Evolutionary conservation across 2,888 invertebrate species (phyloP).

Genomic region (Beris morrisii): DNA sequence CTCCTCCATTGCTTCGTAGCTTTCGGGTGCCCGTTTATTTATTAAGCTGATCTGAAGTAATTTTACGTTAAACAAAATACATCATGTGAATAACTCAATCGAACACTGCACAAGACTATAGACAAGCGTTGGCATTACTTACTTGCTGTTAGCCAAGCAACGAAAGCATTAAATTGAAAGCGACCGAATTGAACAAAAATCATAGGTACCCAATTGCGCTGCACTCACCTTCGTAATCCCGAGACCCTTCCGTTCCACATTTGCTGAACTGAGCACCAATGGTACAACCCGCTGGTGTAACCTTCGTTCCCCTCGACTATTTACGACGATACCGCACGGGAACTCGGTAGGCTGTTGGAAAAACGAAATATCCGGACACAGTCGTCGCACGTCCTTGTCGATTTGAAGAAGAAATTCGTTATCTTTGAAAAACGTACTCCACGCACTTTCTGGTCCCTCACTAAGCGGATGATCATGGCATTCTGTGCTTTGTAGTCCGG

Average conservation of each 20-base stretch:
- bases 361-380: constrained; percentile 96
- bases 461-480: constrained; percentile 84
- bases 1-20: constrained; percentile 82
- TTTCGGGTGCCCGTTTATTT: constrained; percentile 74
- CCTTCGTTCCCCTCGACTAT: constrained; percentile 78
- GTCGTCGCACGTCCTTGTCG: constrained; percentile 92
- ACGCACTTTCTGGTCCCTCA: constrained; percentile 92
- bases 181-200: not conserved
- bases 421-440: constrained; percentile 95
- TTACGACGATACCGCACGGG: constrained; percentile 80
- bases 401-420: constrained; percentile 97
- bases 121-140: not conserved
- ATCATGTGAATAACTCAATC: not conserved
- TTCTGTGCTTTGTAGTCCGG: constrained; percentile 66
- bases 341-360: constrained; percentile 93
- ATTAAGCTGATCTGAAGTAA: constrained; percentile 66
- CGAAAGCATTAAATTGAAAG: not conserved
- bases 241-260: constrained; percentile 82
- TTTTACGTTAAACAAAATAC: too few species aligned
- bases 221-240: constrained; percentile 81
- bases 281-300: constrained; percentile 88
- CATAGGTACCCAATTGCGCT: not conserved
- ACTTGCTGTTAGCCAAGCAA: constrained; percentile 19
- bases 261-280: constrained; percentile 81
- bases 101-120: not conserved